A percentile compares a stretch with the other conserved stretches of the same genome.
Conservation (phyloP, 2,797 vertebrate species). For the Anisognathus igniventris region DNA sequence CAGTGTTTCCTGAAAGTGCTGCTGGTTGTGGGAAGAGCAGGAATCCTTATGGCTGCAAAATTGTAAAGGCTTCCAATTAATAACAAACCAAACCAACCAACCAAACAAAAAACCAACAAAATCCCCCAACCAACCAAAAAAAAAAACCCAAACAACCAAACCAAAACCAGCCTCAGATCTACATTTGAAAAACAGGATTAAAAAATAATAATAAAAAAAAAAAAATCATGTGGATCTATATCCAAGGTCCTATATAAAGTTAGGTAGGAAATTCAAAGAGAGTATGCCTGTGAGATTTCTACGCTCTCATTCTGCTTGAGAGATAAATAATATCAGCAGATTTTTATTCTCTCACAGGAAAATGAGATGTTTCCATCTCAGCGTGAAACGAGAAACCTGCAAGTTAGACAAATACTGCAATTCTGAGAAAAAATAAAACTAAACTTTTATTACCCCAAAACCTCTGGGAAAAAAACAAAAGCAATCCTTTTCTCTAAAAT, state of each 20-base stretch:
- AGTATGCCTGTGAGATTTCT: neutral
- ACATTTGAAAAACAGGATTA: neutral
- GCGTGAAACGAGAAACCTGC: neutral
- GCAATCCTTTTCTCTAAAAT: neutral
- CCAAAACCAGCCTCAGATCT: neutral
- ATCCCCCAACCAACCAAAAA: neutral
- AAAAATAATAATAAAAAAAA: neutral
- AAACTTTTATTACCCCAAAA: neutral
- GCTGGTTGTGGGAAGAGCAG: neutral
- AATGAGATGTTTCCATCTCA: neutral
- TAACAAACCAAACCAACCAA: neutral
- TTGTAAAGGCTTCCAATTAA: neutral
- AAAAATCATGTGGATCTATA: neutral
- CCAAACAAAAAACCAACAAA: fast-evolving
- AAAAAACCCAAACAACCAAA: fast-evolving
- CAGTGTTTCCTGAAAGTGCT: neutral
- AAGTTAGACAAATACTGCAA: conserved; percentile 5
- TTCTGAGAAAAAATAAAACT: neutral
- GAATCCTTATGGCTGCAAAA: neutral
- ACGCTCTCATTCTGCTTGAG: neutral
- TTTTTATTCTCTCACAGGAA: neutral
- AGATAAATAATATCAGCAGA: neutral
- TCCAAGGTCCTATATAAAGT: neutral
- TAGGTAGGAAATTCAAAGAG: neutral
- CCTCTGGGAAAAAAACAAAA: neutral